phyloP scores from a whole-genome alignment of 2,888 invertebrate genomes.

The Epistrophe grossulariae region DNA sequence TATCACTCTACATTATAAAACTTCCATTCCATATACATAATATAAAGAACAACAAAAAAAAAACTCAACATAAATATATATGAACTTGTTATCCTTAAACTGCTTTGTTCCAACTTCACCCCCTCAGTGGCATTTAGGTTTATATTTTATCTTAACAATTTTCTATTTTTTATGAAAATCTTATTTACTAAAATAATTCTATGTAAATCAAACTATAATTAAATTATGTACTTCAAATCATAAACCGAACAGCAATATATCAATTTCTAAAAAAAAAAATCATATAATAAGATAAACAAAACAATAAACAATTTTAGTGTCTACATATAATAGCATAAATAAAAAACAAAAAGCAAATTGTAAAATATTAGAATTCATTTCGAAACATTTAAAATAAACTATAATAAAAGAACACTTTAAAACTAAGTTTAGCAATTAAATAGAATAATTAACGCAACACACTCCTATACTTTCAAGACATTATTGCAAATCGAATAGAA shows the following conservation, averaged over 20 bases:
- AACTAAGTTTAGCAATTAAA: slow-evolving; percentile 65
- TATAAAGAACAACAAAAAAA: slow-evolving; percentile 3
- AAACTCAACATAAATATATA: background rate
- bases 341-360: slow-evolving; percentile 1
- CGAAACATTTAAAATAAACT: slow-evolving; percentile 55
- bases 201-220: slow-evolving; percentile 36
- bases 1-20: slow-evolving; percentile 14
- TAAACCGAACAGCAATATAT: slow-evolving; percentile 72
- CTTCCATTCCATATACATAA: slow-evolving; percentile 69
- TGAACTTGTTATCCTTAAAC: background rate
- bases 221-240: slow-evolving; percentile 10
- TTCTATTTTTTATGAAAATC: slow-evolving; percentile 80
- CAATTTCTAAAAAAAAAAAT: slow-evolving; percentile 62
- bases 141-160: slow-evolving; percentile 29
- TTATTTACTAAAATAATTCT: slow-evolving; percentile 68
- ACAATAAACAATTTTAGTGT: slow-evolving; percentile 63
- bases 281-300: slow-evolving; percentile 17
- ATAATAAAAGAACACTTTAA: slow-evolving; percentile 39
- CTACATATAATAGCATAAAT: slow-evolving; percentile 37
- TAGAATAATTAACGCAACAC: slow-evolving; percentile 61
- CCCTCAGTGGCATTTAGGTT: slow-evolving; percentile 55
- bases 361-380: slow-evolving; percentile 61
- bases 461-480: slow-evolving; percentile 58
- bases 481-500: slow-evolving; percentile 59
- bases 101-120: slow-evolving; percentile 48